Base-by-base conservation (phyloP, 23 tunicate genomes). In the Trididemnum nubilum region DNA sequence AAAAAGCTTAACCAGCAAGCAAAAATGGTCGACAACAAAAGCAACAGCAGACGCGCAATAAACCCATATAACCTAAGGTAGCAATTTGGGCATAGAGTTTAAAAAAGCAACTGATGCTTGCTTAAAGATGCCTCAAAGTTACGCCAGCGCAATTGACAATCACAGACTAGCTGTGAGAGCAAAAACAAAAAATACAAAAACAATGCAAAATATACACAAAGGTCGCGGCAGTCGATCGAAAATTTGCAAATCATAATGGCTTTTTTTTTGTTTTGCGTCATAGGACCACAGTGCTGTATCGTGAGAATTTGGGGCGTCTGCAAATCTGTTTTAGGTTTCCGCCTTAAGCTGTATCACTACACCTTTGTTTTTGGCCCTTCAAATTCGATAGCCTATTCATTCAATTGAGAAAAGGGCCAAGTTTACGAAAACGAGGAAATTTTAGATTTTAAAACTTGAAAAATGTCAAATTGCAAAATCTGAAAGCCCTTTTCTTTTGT, bases 151-250 rank as follows among this genome's bases (percentile, higher is more conserved):
- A 33, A 30, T 12, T 21, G 29, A 67, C 31, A 67, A 67, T 30
- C 74, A 67, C 74, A 67, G 74, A 24, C 74, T 67, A 32, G 74
- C 74, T 67, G 74, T 33, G 38, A 5, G 22, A 33, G 67, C 29
- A 67, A 67, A 32, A 67, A n/a, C 4, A 31, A 30, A 33, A 67
- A 33, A 67, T 7, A 67, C 74, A 67, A 3, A 31, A 67, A 33
- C n/a, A n/a, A n/a, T n/a, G 7, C 2, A 12, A 31, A 21, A 67
- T 4, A 33, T 31, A 30, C 15, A 31, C 37, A 12, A 33, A 67
- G 38, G 22, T 33, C 37, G 38, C 38, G 38, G 7, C 67, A 22
- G 67, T 4, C 21, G 26, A 4, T 26, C 67, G 15, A 4, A 25
- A 25, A n/a, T n/a, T n/a, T n/a, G n/a, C n/a, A n/a, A n/a, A n/a